Conservation (phyloP, 2,888 invertebrate species). For the Mesoligia furuncula region DNA sequence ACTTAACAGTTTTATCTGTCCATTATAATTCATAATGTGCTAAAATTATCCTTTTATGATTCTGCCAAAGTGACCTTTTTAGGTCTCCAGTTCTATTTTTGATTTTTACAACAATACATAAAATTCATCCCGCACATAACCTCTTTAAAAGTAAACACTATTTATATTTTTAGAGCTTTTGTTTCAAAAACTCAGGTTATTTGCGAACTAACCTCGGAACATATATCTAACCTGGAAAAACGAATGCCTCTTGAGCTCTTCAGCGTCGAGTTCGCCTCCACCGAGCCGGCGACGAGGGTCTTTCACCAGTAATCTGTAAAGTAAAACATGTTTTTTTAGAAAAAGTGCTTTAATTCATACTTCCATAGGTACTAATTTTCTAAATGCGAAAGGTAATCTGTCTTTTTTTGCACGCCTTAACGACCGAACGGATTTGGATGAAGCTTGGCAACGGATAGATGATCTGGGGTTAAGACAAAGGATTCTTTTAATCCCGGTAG, state of each 20-base stretch:
- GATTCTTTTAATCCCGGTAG: not conserved
- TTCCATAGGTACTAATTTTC: not conserved
- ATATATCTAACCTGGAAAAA: constrained; percentile 94
- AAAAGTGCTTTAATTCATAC: not conserved
- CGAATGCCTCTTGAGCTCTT: constrained; percentile 96
- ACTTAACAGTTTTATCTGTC: too few relatives aligned
- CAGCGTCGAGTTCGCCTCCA: constrained; percentile 95
- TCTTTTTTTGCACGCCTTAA: not conserved
- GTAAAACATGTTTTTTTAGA: constrained; percentile 3
- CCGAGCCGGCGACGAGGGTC: constrained; percentile 97
- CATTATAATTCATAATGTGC: too few relatives aligned
- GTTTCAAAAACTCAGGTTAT: not conserved
- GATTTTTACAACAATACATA: too few relatives aligned
- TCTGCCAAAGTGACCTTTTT: too few relatives aligned
- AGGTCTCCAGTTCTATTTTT: too few relatives aligned
- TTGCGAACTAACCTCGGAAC: constrained; percentile 62
- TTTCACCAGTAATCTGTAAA: constrained; percentile 94
- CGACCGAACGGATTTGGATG: not conserved
- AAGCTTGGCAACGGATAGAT: not conserved
- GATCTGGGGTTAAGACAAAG: not conserved
- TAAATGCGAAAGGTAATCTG: not conserved
- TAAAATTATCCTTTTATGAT: too few relatives aligned
- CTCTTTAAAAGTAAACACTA: not conserved
- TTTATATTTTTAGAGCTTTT: not conserved
- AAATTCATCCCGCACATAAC: not conserved